Conservation (phyloP, 2,113 vertebrate species). For the Arvicanthis niloticus region DNA sequence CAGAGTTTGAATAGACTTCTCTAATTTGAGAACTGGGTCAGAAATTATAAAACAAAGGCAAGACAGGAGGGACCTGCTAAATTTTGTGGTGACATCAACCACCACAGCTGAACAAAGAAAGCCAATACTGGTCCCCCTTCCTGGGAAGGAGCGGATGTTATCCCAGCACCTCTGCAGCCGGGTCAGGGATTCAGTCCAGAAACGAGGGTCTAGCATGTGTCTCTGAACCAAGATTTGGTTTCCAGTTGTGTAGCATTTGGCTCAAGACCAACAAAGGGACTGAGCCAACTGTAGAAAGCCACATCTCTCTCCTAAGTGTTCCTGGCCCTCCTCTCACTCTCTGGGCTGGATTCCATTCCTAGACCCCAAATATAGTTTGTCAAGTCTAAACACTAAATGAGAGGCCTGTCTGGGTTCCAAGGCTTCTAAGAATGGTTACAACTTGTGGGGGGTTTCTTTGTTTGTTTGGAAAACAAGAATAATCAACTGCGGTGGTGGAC, state of each 20-base stretch:
- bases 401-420: constrained; percentile 8
- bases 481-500: background rate
- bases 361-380: constrained; percentile 16
- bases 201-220: constrained; percentile 41
- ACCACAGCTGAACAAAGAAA: constrained; percentile 64
- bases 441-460: constrained; percentile 32
- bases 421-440: constrained; percentile 24
- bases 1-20: background rate
- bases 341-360: constrained; percentile 20
- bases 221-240: constrained; percentile 55
- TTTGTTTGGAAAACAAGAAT: constrained; percentile 43
- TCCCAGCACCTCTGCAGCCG: constrained; percentile 23
- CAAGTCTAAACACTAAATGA: constrained; percentile 39
- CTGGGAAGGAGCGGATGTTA: constrained; percentile 42
- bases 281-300: constrained; percentile 62
- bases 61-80: background rate
- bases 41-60: constrained; percentile 58
- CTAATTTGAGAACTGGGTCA: constrained; percentile 40
- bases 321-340: background rate
- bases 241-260: constrained; percentile 76
- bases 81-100: constrained; percentile 43
- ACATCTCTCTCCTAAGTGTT: constrained; percentile 53
- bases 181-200: background rate
- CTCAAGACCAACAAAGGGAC: constrained; percentile 49
- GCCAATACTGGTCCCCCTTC: background rate